Conservation (phyloP, 2,888 invertebrate species). For the Epinotia brunnichana region DNA sequence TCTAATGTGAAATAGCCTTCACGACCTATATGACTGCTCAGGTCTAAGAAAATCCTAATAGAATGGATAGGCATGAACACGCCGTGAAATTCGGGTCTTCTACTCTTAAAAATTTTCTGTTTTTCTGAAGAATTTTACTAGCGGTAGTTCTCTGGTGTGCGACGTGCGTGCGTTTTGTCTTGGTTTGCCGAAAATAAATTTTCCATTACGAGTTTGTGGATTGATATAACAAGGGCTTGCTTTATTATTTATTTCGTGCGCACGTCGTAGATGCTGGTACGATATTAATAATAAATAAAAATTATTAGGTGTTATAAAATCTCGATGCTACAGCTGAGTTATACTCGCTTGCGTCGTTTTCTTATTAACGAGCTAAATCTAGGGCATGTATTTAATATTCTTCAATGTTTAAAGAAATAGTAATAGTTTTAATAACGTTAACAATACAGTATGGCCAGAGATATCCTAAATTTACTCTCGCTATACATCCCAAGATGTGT, state of each 20-base stretch:
- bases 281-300: slow-evolving; percentile 20
- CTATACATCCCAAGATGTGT: slow-evolving; percentile 11
- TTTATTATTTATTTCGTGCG: slow-evolving; percentile 12
- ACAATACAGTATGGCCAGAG: not conserved
- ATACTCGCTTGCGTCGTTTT: not conserved
- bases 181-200: slow-evolving; percentile 26
- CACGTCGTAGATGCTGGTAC: slow-evolving; percentile 2
- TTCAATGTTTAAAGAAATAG: not conserved
- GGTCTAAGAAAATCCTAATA: slow-evolving; percentile 17
- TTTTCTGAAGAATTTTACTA: not conserved
- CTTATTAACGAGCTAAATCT: not conserved
- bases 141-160: not conserved
- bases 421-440: not conserved
- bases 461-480: slow-evolving; percentile 6
- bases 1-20: slow-evolving; percentile 28
- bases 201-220: slow-evolving; percentile 29
- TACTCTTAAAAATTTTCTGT: slow-evolving; percentile 7
- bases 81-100: not conserved
- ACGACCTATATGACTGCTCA: slow-evolving; percentile 16
- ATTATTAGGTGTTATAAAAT: slow-evolving; percentile 17
- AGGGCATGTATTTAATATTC: not conserved
- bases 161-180: slow-evolving; percentile 9
- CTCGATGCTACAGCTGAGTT: not conserved
- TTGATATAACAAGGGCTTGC: slow-evolving; percentile 27
- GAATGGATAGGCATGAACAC: not conserved